These are phyloP conservation scores for Tachysurus fulvidraco DNA, from an alignment of 2,113 vertebrate species.

Conservation along the genomic window DNA sequence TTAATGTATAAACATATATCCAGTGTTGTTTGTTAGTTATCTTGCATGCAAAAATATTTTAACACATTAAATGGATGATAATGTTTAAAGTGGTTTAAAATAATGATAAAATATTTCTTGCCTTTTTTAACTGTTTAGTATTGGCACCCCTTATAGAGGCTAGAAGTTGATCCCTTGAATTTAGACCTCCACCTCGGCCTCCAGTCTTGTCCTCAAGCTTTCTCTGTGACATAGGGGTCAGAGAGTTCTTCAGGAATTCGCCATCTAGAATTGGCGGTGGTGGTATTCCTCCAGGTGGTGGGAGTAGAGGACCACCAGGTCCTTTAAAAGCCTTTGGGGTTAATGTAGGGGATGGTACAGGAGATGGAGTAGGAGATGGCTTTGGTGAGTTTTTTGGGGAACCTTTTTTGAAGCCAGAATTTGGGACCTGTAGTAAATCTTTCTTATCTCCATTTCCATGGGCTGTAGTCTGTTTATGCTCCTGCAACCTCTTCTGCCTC, in stretches of 20 bases:
- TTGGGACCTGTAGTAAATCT: constrained; percentile 81
- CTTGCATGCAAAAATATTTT: neutral
- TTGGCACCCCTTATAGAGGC: constrained; percentile 89
- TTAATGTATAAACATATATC: neutral
- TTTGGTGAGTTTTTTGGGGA: constrained; percentile 77
- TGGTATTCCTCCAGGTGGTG: constrained; percentile 73
- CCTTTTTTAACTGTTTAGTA: constrained; percentile 91
- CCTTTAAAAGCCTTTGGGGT: constrained; percentile 71
- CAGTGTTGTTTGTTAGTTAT: neutral
- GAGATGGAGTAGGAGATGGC: constrained; percentile 79
- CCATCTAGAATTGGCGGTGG: constrained; percentile 81
- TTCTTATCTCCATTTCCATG: constrained; percentile 84
- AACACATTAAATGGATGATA: neutral
- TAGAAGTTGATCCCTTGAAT: constrained; percentile 92
- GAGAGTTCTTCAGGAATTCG: constrained; percentile 83
- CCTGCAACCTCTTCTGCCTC: constrained; percentile 88
- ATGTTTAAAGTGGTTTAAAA: neutral
- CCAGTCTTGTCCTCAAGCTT: constrained; percentile 79
- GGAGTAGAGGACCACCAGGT: constrained; percentile 67
- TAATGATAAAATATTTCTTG: constrained; percentile 53
- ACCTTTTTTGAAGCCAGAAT: constrained; percentile 55
- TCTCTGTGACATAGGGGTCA: constrained; percentile 84
- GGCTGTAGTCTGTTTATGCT: constrained; percentile 85
- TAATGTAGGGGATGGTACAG: constrained; percentile 79
- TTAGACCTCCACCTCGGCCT: constrained; percentile 77